Percentiles rank a stretch among this genome's conserved stretches.
These are phyloP conservation scores for Malacosoma neustria DNA, from an alignment of 2,888 invertebrate species.

Conservation along the genomic window DNA sequence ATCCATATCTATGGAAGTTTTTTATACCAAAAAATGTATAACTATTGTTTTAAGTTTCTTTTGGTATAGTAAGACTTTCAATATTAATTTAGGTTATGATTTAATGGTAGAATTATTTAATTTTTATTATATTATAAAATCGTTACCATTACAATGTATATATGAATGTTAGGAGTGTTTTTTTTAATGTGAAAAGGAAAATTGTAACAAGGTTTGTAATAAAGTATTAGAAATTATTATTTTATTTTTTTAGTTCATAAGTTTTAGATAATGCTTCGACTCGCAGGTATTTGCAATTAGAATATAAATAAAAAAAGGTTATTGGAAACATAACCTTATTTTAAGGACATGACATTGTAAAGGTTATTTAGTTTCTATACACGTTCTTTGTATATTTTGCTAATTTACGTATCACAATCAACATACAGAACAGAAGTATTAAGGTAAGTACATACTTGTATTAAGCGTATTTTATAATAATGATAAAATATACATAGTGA, in stretches of 20 bases:
- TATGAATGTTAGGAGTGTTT: constrained; percentile 37
- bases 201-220: constrained; percentile 58
- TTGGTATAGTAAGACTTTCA: constrained; percentile 63
- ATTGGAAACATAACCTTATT: no score
- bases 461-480: no score
- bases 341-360: no score
- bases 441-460: no score
- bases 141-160: constrained; percentile 62
- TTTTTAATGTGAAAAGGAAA: constrained; percentile 36
- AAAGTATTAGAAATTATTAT: constrained; percentile 47
- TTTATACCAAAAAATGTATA: constrained; percentile 70
- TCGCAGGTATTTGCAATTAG: no score
- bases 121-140: constrained; percentile 37
- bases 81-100: constrained; percentile 58
- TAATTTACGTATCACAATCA: no score
- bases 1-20: constrained; percentile 48
- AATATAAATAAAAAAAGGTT: no score
- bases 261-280: background rate
- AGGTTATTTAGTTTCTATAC: no score
- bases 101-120: constrained; percentile 48
- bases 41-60: constrained; percentile 48
- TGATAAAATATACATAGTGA: no score
- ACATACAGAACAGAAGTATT: no score
- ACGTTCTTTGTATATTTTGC: no score
- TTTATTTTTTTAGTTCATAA: constrained; percentile 18